Base-by-base conservation (phyloP, 2,888 invertebrate genomes). In the Nomada ruficornis region DNA sequence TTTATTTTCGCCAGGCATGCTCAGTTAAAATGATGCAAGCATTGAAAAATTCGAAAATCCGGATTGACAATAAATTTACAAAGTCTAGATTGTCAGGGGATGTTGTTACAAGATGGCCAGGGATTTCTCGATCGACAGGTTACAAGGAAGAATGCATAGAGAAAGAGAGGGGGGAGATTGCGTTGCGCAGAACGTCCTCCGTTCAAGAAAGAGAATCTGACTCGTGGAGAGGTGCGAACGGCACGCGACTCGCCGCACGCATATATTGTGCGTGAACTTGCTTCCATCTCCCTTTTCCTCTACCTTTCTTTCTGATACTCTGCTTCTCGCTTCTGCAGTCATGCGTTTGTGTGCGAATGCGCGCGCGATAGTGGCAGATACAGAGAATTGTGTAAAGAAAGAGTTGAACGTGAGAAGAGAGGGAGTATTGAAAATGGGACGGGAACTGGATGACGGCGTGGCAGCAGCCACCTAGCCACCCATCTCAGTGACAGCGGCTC, bases 381-480 rank as follows among this genome's bases (percentile, higher is more conserved):
- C 62, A 80, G 74, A 60, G 77, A 86, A 81, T 74, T 73, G 83
- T 72, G 72, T 76, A 84, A 78, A 87, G 87, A 87, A 82, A 82
- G 80, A 86, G 84, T 80, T 75, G 81, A 82, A 86, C 83, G 63
- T 71, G 72, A 78, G 80, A 67, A 79, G 81, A 69, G 67, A 69
- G 82, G 79, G 88, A 80, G 55, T 79, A 83, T 80, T 80, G 87
- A 79, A 88, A 88, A 88, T 88, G 86, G 83, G 82, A 84, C 86
- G 88, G 87, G 89, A 89, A 90, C 87, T 86, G 84, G 89, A 89
- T 89, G 86, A 87, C 91, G 91, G 88, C 92, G 92, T 93, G 92
- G 92, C 82, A 93, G 91, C 92, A 93, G 92, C 88, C 90, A 89
- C 83, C 89, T 86, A 84, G 86, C 86, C 85, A 85, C 86, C 86